Base-by-base conservation (phyloP, 2,888 invertebrate species). In the Cheilosia vernalis region DNA sequence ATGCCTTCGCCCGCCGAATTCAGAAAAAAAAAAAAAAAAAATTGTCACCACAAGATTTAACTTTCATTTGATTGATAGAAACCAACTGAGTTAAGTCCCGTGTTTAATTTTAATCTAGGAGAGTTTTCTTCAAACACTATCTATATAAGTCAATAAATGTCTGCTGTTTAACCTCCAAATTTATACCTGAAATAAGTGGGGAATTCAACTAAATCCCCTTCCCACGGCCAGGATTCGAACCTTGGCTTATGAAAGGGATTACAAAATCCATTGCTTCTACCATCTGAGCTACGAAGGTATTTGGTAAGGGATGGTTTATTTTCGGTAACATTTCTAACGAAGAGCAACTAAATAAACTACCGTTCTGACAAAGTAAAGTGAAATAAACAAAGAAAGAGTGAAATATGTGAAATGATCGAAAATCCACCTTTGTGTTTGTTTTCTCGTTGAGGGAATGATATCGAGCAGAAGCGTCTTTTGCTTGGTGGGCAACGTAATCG, bases 61-160 rank as follows among this genome's bases (percentile, higher is more conserved):
- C 80, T 49, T 72, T 27, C 70, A 85, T 37, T 44, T 47, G 78
- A 63, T 76, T 70, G 55, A 70, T 60, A 42, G 17, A 30, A 51
- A 79, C 40, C 69, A 85, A 76, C 66, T 55, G 56, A 74, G 83
- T 66, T 66, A 74, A 73, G 72, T 40, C 19, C 60, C 64, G 61
- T 72, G 58, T 67, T 37, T 40, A 44, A 6, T 6, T 49, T 79
- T 76, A 15, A 58, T 86, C 40, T 82, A 77, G 85, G 82, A 82
- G 69, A n/a, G 2, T 21, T 85, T 85, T 77, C 77, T 78, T 86
- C 77, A 78, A 82, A 64, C 69, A 82, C 5, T 70, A 53, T 53
- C 74, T 47, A 70, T 47, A 70, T n/a, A 49, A 9, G 17, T 19
- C 47, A 51, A 73, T 27, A 42, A 24, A 61, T 55, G 66, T 58